Evolutionary conservation across 2,113 vertebrate genomes (phyloP).

Genomic region (Opisthocomus hoazin): DNA sequence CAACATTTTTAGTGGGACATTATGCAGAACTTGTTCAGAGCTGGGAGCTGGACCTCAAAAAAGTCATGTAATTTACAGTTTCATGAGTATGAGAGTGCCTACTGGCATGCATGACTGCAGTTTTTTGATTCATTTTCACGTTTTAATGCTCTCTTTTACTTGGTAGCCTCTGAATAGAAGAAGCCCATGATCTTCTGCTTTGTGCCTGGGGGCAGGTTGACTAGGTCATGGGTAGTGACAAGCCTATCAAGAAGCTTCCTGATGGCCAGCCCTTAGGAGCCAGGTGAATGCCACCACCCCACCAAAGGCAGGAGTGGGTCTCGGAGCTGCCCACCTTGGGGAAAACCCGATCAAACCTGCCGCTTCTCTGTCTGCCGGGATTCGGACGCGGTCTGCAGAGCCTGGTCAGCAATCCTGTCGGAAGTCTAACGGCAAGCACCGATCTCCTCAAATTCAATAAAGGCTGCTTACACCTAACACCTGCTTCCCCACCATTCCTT

Average conservation of each 20-base stretch:
- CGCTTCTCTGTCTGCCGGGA: rapidly evolving
- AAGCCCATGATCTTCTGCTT: neutral
- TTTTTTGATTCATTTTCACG: neutral
- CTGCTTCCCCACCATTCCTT: neutral
- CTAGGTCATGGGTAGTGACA: neutral
- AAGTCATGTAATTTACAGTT: neutral
- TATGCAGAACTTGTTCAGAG: neutral
- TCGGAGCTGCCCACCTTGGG: neutral
- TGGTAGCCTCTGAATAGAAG: neutral
- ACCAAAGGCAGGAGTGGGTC: neutral
- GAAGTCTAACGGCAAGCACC: neutral
- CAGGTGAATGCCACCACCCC: neutral
- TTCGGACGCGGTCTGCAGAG: rapidly evolving
- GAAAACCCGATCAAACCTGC: neutral
- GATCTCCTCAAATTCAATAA: neutral
- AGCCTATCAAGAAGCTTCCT: neutral
- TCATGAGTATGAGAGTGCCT: neutral
- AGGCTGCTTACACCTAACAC: neutral
- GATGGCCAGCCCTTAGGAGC: neutral
- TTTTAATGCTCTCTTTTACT: neutral
- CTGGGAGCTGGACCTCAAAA: neutral
- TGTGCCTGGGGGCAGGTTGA: neutral
- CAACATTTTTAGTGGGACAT: neutral
- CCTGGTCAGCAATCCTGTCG: neutral
- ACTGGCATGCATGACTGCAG: neutral